phyloP scores from a whole-genome alignment of 2,888 invertebrate genomes.

The Agriopis marginaria region DNA sequence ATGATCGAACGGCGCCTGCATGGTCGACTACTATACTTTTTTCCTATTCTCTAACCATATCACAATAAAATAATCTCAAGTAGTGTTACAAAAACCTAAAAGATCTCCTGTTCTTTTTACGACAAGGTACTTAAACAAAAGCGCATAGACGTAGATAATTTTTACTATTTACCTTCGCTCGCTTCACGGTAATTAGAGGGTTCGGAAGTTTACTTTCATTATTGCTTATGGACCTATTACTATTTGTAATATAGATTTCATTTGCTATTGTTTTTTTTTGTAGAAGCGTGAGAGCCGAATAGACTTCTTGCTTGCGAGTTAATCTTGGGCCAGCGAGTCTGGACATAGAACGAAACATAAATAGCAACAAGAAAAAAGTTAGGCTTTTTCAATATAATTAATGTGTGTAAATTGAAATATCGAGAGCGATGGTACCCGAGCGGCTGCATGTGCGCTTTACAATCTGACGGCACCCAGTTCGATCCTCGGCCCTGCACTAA shows the following conservation, averaged over 20 bases:
- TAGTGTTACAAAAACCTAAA: background rate
- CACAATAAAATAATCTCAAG: conserved; percentile 10
- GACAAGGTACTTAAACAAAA: conserved; percentile 15
- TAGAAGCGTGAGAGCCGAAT: conserved; percentile 55
- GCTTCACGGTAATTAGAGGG: conserved; percentile 78
- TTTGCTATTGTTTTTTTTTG: conserved; percentile 63
- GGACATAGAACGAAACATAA: too few relatives aligned
- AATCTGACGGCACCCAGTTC: too few relatives aligned
- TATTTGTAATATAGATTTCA: conserved; percentile 81
- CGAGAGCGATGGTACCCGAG: too few relatives aligned
- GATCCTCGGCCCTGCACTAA: too few relatives aligned
- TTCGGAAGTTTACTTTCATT: conserved; percentile 84
- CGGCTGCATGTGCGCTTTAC: too few relatives aligned
- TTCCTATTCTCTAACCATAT: conserved; percentile 24
- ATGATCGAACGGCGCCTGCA: conserved; percentile 79
- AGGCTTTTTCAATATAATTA: too few relatives aligned
- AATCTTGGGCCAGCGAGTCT: too few relatives aligned
- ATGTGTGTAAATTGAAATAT: too few relatives aligned
- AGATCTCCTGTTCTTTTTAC: background rate
- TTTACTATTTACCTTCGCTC: conserved; percentile 79
- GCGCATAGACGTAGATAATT: conserved; percentile 40
- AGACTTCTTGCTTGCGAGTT: too few relatives aligned
- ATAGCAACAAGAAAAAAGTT: too few relatives aligned
- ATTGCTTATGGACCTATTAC: conserved; percentile 80
- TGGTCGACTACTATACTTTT: conserved; percentile 15